Percentiles rank a stretch among this genome's conserved stretches.
Conservation (phyloP, 1,140 invertebrate species). For the Mercenaria mercenaria region DNA sequence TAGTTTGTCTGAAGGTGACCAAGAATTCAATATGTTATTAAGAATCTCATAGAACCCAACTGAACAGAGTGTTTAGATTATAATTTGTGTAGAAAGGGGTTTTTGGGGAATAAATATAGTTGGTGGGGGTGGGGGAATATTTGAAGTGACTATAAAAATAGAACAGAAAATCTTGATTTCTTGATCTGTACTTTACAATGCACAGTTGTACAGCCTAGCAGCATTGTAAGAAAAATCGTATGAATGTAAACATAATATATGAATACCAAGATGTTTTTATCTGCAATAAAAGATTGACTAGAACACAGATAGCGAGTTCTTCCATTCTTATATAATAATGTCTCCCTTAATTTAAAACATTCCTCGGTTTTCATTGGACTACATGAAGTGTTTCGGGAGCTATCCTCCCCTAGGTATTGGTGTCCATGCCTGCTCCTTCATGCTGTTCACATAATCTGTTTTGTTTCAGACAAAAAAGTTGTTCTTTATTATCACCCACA, state of each 20-base stretch:
- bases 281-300: slow-evolving; percentile 64
- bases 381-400: too few relatives aligned
- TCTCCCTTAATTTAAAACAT: too few relatives aligned
- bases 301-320: not conserved
- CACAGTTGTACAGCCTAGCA: not conserved
- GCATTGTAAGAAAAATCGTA: not conserved
- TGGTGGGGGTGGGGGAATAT: too few relatives aligned
- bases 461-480: too few relatives aligned
- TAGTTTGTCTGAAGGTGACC: slow-evolving; percentile 6
- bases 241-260: slow-evolving; percentile 36
- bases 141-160: not conserved
- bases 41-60: not conserved
- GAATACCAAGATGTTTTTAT: slow-evolving; percentile 48
- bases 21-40: not conserved
- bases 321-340: too few relatives aligned
- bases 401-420: too few relatives aligned
- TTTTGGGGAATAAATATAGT: too few relatives aligned
- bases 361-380: too few relatives aligned
- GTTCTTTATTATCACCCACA: too few relatives aligned
- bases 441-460: too few relatives aligned
- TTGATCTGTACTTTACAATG: not conserved
- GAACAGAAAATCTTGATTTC: not conserved
- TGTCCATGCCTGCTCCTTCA: too few relatives aligned
- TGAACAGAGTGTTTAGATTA: not conserved
- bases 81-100: too few relatives aligned